Evolutionary conservation across 2,113 vertebrate genomes (phyloP), one percentile per base, ranked within the genome.

Genomic region (Boulengeromyrus knoepffleri): DNA sequence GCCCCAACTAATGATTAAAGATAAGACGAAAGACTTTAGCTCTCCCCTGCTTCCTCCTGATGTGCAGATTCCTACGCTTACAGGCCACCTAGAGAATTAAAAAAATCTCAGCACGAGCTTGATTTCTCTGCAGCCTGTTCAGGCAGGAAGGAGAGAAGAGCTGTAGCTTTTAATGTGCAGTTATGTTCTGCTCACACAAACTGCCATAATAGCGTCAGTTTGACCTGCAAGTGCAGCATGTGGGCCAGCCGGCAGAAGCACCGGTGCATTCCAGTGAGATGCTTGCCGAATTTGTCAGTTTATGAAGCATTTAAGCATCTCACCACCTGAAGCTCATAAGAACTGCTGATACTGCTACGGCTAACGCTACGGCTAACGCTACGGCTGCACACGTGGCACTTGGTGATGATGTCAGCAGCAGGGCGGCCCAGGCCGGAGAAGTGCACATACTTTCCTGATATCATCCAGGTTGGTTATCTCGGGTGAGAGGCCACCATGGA

Each of bases 391-490:
- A 2, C 31, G 13, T 2, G 70, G 12, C 5, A 6, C 70, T 77
- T 77, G 4, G 13, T 62, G 52, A 42, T 52, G 42, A 47, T 46
- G 42, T 77, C 66, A 74, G 66, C 19, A 21, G 17, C 80, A 58
- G 80, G 17, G 21, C 3, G 17, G 21, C 17, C 39, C 42, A 24
- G 45, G 13, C 36, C 15, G 15, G 87, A 89, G 87, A 89, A 58
- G 85, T 88, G 91, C 77, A 97, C 98, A 97, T 98, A 99, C 99
- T 97, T 99, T 99, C 96, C 98, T 97, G 96, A 99, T 99, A 94
- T 99, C 98, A 92, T 99, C 98, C 93, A 99, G 96, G 92, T 98
- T 99, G 94, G 98, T 99, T 95, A 99, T 99, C 96, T 99, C 98
- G 19, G 99, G 99, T 93, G 99, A 99, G 93, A 99, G 96, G 90